These are phyloP conservation scores for Acrocephalus kingi DNA, from an alignment of 2,113 vertebrate species.

Conservation along the genomic window DNA sequence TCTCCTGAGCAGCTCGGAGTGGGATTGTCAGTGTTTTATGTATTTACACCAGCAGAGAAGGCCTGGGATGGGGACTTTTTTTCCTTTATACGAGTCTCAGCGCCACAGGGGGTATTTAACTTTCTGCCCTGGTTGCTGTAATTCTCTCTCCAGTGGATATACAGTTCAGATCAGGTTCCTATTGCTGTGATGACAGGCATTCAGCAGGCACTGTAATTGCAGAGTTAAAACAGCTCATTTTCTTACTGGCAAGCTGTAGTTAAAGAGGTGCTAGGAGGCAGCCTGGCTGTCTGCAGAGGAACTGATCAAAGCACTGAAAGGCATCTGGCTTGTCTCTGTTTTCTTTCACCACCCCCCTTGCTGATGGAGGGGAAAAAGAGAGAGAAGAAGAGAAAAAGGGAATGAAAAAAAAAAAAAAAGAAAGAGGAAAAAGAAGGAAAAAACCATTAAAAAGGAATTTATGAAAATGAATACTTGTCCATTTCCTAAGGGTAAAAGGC, in stretches of 20 bases:
- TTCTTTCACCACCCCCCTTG: constrained; percentile 77
- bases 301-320: constrained; percentile 83
- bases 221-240: constrained; percentile 82
- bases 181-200: constrained; percentile 83
- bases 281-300: constrained; percentile 83
- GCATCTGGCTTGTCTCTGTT: constrained; percentile 87
- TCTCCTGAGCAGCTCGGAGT: neutral
- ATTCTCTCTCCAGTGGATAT: constrained; percentile 75
- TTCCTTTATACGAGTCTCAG: constrained; percentile 63
- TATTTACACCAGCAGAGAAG: constrained; percentile 54
- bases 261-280: constrained; percentile 83
- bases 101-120: constrained; percentile 73
- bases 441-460: constrained; percentile 81
- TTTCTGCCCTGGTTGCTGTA: constrained; percentile 72
- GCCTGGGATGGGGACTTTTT: constrained; percentile 26
- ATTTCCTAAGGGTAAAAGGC: constrained; percentile 73
- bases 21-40: constrained; percentile 54
- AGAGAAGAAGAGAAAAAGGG: constrained; percentile 10
- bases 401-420: neutral
- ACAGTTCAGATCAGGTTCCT: constrained; percentile 76
- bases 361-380: constrained; percentile 46
- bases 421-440: neutral
- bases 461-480: constrained; percentile 81
- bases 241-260: constrained; percentile 80
- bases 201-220: constrained; percentile 83